phyloP scores from a whole-genome alignment of 2,113 vertebrate species.

The Thryonomys swinderianus region DNA sequence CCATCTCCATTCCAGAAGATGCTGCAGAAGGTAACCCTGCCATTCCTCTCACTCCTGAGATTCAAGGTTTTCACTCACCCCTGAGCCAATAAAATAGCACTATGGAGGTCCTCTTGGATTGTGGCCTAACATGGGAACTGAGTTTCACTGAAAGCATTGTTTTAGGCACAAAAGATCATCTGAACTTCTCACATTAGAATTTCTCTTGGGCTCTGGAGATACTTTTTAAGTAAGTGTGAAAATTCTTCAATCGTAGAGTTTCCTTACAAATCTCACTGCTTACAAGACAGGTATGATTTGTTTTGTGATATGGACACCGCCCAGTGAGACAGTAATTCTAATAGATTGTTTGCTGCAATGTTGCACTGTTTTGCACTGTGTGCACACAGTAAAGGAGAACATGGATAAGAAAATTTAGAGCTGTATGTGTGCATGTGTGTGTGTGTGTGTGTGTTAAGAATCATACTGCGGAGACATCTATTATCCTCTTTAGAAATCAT shows the following conservation, averaged over 20 bases:
- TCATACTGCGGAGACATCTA: background rate
- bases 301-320: fast-evolving
- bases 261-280: background rate
- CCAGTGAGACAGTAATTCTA: background rate
- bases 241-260: background rate
- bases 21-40: fast-evolving
- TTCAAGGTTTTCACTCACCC: background rate
- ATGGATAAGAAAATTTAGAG: background rate
- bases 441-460: background rate
- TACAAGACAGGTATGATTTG: background rate
- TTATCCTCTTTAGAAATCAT: background rate
- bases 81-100: background rate
- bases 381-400: no score
- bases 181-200: background rate
- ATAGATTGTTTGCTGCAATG: background rate
- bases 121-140: background rate
- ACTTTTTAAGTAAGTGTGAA: background rate
- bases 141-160: background rate
- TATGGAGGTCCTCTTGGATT: no score
- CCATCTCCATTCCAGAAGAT: background rate
- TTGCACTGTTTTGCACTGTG: background rate
- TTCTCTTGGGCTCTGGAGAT: background rate
- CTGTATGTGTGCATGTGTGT: no score
- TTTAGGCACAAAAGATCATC: background rate
- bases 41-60: background rate